Evolutionary conservation across 1,140 invertebrate species (phyloP).

Genomic region (Polypedilum pembai): DNA sequence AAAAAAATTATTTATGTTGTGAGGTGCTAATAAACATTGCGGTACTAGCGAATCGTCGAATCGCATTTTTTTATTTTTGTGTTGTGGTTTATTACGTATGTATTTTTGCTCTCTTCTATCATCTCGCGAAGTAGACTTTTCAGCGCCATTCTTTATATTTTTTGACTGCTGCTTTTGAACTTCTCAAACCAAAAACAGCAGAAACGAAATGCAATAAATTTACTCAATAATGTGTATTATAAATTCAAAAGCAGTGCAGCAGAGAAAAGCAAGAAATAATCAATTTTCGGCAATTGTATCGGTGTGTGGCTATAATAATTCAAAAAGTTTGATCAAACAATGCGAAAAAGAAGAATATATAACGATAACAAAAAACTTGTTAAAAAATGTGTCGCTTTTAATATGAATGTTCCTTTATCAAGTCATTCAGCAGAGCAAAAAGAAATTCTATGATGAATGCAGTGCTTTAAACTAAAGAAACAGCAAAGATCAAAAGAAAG

Average conservation of each 20-base stretch:
- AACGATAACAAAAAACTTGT: slow-evolving; percentile 9
- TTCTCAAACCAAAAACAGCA: neutral
- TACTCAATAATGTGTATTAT: slow-evolving; percentile 13
- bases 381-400: slow-evolving; percentile 28
- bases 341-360: neutral
- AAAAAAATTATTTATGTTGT: neutral
- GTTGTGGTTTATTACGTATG: neutral
- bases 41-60: slow-evolving; percentile 13
- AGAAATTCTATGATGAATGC: slow-evolving; percentile 12
- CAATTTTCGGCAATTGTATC: slow-evolving; percentile 17
- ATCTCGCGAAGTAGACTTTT: neutral
- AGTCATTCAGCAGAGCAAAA: neutral
- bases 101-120: neutral
- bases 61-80: neutral
- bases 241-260: neutral
- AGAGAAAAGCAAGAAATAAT: neutral
- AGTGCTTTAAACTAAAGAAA: neutral
- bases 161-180: neutral
- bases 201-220: neutral
- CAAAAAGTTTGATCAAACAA: slow-evolving; percentile 27
- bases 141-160: slow-evolving; percentile 9
- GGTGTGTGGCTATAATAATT: slow-evolving; percentile 26
- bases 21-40: slow-evolving; percentile 16
- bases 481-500: neutral
- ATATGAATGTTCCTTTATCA: slow-evolving; percentile 10